Evolutionary conservation across 92 coral and sea anemone genomes (phyloP), one percentile per base, ranked within the genome.

Genomic region (Pocillopora grandis): DNA sequence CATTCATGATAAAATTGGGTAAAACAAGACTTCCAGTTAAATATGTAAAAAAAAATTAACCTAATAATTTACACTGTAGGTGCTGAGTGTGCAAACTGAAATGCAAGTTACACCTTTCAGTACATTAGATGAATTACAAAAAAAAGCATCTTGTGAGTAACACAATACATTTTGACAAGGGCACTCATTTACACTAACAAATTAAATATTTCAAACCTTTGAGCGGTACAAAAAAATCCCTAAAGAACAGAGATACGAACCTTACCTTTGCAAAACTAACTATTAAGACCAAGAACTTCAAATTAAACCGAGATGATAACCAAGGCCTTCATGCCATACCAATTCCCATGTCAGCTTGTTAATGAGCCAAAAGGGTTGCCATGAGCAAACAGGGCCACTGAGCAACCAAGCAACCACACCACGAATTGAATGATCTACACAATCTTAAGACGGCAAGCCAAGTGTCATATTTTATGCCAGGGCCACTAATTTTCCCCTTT

Each of bases 321-420:
- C 86, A 82, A 82, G 79, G 86, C 67, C 72, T 52, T 72, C 79
- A 66, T 79, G 62, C 62, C 83, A 79, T 23, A 79, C 73, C 62
- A 71, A 82, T 61, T 72, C 66, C 64, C 86, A 82, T 64, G n/a
- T 82, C 78, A 72, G 86, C 86, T 73, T 82, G 65, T 37, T 21
- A 64, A 81, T 70, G 85, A 12, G 56, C 69, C 81, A 62, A 64
- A 48, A 79, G 73, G 27, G 72, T 62, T 36, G 73, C 83, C 78
- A 74, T 59, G 68, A 62, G 80, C 59, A 76, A 61, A 76, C 69
- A 69, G 57, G 76, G 74, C 64, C 84, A 80, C 66, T 70, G 75
- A 84, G 52, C 52, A 42, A 42, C 91, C 91, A 89, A 78, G 92
- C 78, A 73, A 75, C 86, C 92, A 89, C 23, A 85, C 79, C 90